A percentile compares a stretch with the other conserved stretches of the same genome.
Conservation (phyloP, 2,113 vertebrate species). For the Cisticola juncidis region DNA sequence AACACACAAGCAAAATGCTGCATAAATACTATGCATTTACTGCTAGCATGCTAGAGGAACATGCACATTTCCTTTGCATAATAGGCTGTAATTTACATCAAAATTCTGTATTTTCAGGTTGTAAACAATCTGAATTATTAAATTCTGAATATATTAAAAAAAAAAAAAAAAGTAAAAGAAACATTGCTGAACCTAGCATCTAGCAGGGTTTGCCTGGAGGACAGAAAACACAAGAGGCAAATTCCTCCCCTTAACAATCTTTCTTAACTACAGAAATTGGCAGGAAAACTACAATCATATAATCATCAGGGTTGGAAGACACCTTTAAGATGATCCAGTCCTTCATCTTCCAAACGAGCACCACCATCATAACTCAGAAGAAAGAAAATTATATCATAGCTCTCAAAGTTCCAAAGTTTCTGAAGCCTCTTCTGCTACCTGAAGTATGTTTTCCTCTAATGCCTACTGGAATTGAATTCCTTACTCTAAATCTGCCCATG, state of each 20-base stretch:
- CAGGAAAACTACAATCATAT: not conserved
- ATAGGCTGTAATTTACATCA: not conserved
- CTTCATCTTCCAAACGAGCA: not conserved
- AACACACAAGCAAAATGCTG: not conserved
- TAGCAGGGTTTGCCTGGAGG: not conserved
- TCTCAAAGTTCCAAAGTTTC: not conserved
- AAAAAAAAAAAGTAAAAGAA: not conserved
- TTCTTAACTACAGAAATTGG: not conserved
- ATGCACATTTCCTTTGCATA: not conserved
- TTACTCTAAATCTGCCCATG: not conserved
- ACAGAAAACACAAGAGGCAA: not conserved
- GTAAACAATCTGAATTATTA: not conserved
- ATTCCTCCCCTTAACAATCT: not conserved
- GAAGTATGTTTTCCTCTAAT: not conserved
- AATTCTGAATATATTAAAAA: not conserved
- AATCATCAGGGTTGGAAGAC: not conserved
- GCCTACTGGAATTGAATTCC: not conserved
- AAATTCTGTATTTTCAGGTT: not conserved
- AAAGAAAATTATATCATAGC: not conserved
- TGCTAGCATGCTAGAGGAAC: not conserved
- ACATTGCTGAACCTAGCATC: not conserved
- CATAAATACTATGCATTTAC: not conserved
- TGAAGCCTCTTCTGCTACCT: not conserved
- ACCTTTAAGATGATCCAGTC: not conserved
- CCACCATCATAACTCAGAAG: not conserved